Conservation (phyloP, 2,113 vertebrate genomes). For the Tragelaphus imberbis region DNA sequence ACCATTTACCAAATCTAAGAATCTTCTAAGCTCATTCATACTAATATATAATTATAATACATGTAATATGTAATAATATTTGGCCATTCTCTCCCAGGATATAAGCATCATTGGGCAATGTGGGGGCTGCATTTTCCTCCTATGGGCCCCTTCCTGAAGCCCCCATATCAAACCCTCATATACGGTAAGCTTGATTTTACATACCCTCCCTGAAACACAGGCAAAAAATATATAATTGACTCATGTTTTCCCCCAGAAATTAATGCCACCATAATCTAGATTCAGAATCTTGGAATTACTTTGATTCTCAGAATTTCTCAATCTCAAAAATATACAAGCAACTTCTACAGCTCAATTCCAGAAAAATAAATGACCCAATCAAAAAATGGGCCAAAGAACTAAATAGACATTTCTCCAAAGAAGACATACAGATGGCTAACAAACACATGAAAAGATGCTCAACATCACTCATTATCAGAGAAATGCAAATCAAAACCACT, state of each 20-base stretch:
- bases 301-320: neutral
- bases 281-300: neutral
- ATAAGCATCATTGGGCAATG: neutral
- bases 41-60: neutral
- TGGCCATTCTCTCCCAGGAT: neutral
- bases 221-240: neutral
- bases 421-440: too few relatives aligned
- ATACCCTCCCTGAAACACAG: neutral
- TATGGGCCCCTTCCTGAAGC: neutral
- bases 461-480: too few relatives aligned
- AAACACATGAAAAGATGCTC: too few relatives aligned
- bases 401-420: too few relatives aligned
- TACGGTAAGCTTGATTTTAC: neutral
- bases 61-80: neutral
- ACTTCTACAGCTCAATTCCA: too few relatives aligned
- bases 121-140: neutral
- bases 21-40: neutral
- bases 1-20: neutral
- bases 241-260: neutral
- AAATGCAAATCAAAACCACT: too few relatives aligned
- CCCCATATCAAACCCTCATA: neutral
- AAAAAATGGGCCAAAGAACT: too few relatives aligned
- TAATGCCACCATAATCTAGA: neutral
- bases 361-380: too few relatives aligned
- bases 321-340: too few relatives aligned